Base-by-base conservation (phyloP, 2,797 vertebrate species). In the Dermochelys coriacea region DNA sequence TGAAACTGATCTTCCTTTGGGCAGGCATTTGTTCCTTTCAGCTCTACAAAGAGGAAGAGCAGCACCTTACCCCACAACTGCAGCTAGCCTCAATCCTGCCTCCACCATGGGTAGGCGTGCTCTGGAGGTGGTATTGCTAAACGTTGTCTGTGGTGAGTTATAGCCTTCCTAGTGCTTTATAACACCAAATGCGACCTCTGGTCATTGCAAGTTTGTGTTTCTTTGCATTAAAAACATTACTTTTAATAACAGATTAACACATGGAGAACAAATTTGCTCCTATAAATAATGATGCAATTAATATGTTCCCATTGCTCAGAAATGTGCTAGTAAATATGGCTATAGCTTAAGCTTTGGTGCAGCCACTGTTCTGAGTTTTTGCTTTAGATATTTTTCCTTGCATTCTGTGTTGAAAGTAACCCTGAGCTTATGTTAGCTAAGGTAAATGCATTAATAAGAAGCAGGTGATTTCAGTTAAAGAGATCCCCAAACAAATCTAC, bases 111-210 rank as follows among this genome's bases (percentile, higher is more conserved):
- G 55, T 50, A 88, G 88, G 6, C 79, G 78, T 0, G 3, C 57
- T 29, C 45, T 79, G 51, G 2, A 3, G 1, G 71, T 91, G 12
- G 11, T 59, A 90, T 87, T 0, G 89, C 93, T 98, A 1, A 82
- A 75, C 79, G 82, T 96, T 1, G 18, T 85, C 86, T 93, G 71
- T 0, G 96, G 97, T 98, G 87, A 98, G 97, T 97, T 86, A 45
- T 52, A 16, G 19, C 7, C n/a, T 29, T 37, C 47, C 6, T 2
- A 15, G 2, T 31, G 16, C 19, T 59, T 91, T 71, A 87, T 41
- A 18, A 45, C 49, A 34, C 29, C 12, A 82, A 54, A 59, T 37
- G 37, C 23, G 12, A 21, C 3, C 25, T 14, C 23, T 78, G 10
- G 16, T 37, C 12, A 11, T 5, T 8, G 45, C 41, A 52, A 54